These are phyloP conservation scores for Chloroceryle aenea DNA, from an alignment of 2,113 vertebrate species.

Conservation along the genomic window DNA sequence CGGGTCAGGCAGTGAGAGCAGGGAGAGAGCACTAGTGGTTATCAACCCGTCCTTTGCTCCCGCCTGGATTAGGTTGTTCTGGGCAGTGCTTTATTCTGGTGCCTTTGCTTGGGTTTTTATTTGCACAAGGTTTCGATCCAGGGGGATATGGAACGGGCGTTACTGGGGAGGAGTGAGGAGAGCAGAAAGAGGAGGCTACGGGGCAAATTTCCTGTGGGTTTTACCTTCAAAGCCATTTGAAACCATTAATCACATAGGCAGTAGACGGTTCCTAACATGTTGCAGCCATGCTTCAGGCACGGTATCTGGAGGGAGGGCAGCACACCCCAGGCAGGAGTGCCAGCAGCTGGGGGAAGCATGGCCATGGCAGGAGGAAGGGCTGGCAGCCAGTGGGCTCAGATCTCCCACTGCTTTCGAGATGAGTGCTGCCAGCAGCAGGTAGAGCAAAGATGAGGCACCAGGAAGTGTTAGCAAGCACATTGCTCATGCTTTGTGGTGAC, in stretches of 20 bases:
- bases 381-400: not conserved
- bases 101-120: not conserved
- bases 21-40: not conserved
- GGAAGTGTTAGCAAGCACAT: not conserved
- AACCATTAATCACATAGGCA: not conserved
- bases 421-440: not conserved
- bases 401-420: not conserved
- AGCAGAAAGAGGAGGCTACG: not conserved
- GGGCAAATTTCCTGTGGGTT: not conserved
- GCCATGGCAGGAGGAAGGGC: not conserved
- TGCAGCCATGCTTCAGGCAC: rapidly evolving
- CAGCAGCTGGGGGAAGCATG: not conserved
- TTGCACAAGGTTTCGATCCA: not conserved
- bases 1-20: not conserved
- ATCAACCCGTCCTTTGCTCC: not conserved
- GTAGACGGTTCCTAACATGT: not conserved
- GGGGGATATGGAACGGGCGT: rapidly evolving
- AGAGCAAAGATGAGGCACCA: not conserved
- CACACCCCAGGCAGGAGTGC: rapidly evolving
- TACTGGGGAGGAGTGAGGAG: not conserved
- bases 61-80: not conserved
- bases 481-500: rapidly evolving
- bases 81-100: not conserved
- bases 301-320: not conserved
- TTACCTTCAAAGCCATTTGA: not conserved